These are phyloP conservation scores for Ostrea denselamellosa DNA, from an alignment of 1,140 invertebrate genomes.

Conservation along the genomic window DNA sequence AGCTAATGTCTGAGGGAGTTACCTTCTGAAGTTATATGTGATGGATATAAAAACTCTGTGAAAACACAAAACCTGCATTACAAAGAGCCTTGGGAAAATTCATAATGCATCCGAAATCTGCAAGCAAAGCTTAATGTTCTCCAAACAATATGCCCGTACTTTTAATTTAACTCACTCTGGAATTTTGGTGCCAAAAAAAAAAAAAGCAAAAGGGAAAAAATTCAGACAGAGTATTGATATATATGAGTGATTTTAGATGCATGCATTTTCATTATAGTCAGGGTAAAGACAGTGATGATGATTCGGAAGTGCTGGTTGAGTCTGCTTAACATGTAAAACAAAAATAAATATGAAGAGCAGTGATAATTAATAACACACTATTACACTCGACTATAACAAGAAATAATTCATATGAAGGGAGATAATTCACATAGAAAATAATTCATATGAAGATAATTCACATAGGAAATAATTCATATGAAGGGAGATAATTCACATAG, in stretches of 20 bases:
- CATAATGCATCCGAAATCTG: not conserved
- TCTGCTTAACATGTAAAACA: no score
- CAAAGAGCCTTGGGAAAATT: not conserved
- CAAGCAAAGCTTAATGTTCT: not conserved
- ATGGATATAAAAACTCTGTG: constrained; percentile 33
- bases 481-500: no score
- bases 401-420: no score
- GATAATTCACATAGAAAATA: no score
- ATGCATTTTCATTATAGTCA: no score
- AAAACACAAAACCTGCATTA: constrained; percentile 28
- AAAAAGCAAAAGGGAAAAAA: not conserved
- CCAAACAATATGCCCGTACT: not conserved
- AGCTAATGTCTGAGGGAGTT: not conserved
- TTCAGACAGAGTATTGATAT: not conserved
- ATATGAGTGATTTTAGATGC: not conserved
- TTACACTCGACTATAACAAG: no score
- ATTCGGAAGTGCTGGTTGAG: no score
- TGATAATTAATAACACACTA: no score
- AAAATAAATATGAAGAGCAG: no score
- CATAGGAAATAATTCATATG: no score
- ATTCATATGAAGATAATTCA: no score
- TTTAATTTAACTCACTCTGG: not conserved
- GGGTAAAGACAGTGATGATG: no score
- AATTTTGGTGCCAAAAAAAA: not conserved
- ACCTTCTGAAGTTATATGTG: constrained; percentile 16